phyloP scores from a whole-genome alignment of 2,113 vertebrate species.

The Lampris megalopsis region DNA sequence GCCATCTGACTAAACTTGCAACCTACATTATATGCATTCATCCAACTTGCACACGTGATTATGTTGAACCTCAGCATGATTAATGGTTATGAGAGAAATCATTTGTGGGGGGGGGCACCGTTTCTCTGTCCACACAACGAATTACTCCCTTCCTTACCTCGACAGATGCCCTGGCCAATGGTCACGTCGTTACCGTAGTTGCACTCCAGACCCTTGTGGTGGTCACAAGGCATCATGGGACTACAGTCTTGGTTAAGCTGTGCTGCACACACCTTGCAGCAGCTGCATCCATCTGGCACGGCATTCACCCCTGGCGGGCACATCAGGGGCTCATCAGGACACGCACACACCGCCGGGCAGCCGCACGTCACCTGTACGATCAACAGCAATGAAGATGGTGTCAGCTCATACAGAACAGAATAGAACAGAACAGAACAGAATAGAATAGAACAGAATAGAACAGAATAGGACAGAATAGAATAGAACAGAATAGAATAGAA shows the following conservation, averaged over 20 bases:
- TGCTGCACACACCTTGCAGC: slow-evolving; percentile 92
- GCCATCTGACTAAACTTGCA: no score
- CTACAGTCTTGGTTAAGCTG: slow-evolving; percentile 95
- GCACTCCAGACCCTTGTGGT: slow-evolving; percentile 96
- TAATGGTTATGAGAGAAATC: no score
- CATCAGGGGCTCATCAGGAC: slow-evolving; percentile 78
- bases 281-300: slow-evolving; percentile 88
- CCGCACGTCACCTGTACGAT: slow-evolving; percentile 65
- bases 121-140: background rate
- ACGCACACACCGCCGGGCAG: slow-evolving; percentile 88
- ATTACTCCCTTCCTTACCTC: slow-evolving; percentile 83
- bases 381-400: background rate
- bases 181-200: slow-evolving; percentile 91
- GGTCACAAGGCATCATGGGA: slow-evolving; percentile 88
- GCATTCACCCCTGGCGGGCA: slow-evolving; percentile 91
- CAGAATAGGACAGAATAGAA: no score
- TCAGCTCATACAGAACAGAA: background rate
- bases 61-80: no score
- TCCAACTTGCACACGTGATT: no score
- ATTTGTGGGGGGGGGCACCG: background rate
- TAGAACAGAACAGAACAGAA: no score
- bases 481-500: no score
- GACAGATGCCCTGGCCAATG: slow-evolving; percentile 89
- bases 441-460: no score
- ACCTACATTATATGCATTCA: no score